A percentile compares a stretch with the other conserved stretches of the same genome.
Conservation (phyloP, 1,140 invertebrate genomes). For the Thaumetopoea pityocampa region DNA sequence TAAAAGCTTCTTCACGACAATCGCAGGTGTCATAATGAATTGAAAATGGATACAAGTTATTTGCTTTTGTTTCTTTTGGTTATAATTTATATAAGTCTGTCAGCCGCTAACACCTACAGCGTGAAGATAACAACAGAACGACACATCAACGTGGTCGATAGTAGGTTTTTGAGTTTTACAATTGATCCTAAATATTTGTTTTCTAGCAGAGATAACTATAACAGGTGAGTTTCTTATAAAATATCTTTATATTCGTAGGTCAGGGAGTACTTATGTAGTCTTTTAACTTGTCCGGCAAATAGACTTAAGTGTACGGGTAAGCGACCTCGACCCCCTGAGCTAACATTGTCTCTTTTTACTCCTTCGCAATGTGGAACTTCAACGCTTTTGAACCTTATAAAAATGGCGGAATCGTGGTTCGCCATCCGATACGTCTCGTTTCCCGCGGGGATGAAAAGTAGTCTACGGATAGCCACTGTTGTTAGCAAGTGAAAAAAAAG, state of each 20-base stretch:
- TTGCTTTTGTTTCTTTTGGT: slow-evolving; percentile 4
- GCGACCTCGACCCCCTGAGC: too few species aligned
- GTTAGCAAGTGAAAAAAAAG: too few species aligned
- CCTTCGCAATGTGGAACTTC: too few species aligned
- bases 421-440: too few species aligned
- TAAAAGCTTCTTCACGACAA: too few species aligned
- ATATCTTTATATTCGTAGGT: neutral
- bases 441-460: too few species aligned
- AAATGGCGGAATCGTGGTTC: too few species aligned
- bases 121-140: slow-evolving; percentile 54
- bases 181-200: slow-evolving; percentile 76
- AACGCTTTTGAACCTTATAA: too few species aligned
- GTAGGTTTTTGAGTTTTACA: slow-evolving; percentile 80
- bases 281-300: neutral
- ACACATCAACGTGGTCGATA: slow-evolving; percentile 74
- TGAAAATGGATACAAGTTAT: neutral
- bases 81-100: slow-evolving; percentile 8
- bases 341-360: too few species aligned
- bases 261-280: neutral
- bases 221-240: slow-evolving; percentile 39
- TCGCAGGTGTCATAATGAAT: too few species aligned
- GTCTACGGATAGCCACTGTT: too few species aligned
- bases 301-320: too few species aligned
- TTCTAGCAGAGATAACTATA: slow-evolving; percentile 43
- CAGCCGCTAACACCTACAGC: slow-evolving; percentile 33